phyloP scores from a whole-genome alignment of 23 tunicate genomes.

The Trididemnum miniatum region DNA sequence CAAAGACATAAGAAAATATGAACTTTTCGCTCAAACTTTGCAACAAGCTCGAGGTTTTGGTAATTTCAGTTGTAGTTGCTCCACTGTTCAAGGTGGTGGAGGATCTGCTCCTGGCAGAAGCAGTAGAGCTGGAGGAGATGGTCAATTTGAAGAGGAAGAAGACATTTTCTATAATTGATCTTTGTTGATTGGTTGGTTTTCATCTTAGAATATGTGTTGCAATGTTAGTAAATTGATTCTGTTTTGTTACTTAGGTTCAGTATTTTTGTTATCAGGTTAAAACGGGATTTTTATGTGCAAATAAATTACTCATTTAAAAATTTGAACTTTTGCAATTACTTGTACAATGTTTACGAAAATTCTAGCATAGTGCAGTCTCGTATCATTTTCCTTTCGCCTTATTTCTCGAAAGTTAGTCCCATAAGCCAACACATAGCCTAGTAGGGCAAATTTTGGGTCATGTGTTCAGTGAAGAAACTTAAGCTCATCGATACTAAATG shows the following conservation, averaged over 20 bases:
- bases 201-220: neutral
- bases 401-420: no score
- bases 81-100: constrained; percentile 5
- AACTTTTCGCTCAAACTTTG: constrained; percentile 93
- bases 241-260: neutral
- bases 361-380: no score
- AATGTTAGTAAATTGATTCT: neutral
- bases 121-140: constrained; percentile 64
- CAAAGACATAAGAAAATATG: constrained; percentile 93
- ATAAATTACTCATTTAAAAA: neutral
- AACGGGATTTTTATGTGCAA: neutral
- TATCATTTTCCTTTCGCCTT: no score
- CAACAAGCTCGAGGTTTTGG: constrained; percentile 98
- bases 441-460: no score
- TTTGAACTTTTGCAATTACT: neutral
- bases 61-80: constrained; percentile 75
- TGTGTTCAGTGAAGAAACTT: no score
- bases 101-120: constrained; percentile 20
- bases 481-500: no score
- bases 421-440: no score
- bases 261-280: neutral
- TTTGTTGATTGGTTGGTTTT: neutral
- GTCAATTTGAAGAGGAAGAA: constrained; percentile 73
- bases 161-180: constrained; percentile 71
- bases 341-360: no score